Conservation (phyloP, 2,113 vertebrate genomes). For the Lepus timidus region DNA sequence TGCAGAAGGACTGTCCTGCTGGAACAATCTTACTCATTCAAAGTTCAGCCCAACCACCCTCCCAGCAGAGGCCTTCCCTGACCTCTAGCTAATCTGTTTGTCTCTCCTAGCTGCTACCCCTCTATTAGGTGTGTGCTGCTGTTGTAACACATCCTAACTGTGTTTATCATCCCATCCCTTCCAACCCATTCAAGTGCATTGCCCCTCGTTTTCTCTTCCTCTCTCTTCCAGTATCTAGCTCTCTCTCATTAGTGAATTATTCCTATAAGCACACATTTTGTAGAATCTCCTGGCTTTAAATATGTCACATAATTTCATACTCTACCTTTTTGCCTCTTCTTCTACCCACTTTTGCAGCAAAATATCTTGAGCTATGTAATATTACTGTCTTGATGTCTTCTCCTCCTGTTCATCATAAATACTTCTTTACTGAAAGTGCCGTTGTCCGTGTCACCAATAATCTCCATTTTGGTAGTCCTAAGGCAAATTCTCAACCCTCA, state of each 20-base stretch:
- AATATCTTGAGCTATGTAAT: background rate
- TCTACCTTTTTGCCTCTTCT: background rate
- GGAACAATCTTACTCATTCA: background rate
- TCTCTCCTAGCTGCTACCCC: background rate
- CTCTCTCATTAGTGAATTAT: background rate
- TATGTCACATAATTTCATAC: background rate
- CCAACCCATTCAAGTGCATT: background rate
- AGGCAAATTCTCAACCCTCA: background rate
- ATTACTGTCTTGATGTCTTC: background rate
- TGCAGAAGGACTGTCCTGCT: background rate
- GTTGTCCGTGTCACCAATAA: background rate
- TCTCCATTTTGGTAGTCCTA: background rate
- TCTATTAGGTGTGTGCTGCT: background rate
- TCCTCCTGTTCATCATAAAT: background rate
- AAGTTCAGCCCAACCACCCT: background rate
- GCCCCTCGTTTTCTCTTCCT: background rate
- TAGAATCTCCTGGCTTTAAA: slow-evolving; percentile 30
- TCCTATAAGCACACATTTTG: background rate
- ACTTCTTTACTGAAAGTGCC: background rate
- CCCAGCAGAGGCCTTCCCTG: background rate
- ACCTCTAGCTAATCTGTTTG: background rate
- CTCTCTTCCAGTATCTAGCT: background rate
- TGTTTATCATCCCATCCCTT: background rate
- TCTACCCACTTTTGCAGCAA: background rate
- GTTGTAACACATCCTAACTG: background rate